Base-by-base conservation (phyloP, 2,888 invertebrate genomes). In the Xestia rhomboidea region DNA sequence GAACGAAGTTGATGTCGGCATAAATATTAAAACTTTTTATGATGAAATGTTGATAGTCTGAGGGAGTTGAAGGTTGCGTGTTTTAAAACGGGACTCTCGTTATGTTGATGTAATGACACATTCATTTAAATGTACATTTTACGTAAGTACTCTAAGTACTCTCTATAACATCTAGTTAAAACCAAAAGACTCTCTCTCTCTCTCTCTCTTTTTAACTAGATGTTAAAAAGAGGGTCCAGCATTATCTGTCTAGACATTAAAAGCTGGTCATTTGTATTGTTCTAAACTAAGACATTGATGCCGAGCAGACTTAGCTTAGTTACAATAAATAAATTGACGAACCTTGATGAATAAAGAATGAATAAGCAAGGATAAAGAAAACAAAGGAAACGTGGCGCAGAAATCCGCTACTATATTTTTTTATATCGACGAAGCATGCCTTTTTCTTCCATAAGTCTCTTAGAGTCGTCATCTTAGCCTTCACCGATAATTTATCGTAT, bases 1-100 rank as follows among this genome's bases (percentile, higher is more conserved):
- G 54, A 81, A 84, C 71, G 69, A 81, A 84, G 73, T 87, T 79
- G 68, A 77, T 81, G 76, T 69, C 68, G 64, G 68, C 73, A 73
- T 86, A 75, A 76, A 73, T 73, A 41, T 81, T 76, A 30, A 76
- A 81, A 79, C 57, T 80, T 81, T 76, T 74, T 54, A 64, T 51
- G 69, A 49, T 67, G 60, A 74, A 41, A 77, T 68, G 71, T 79
- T 69, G 49, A 68, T 79, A 73, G 63, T 68, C 67, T 27, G 66
- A 60, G 60, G 44, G 54, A 76, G 76, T 72, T 63, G 62, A 73
- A 72, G 62, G 54, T 75, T 67, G 71, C 68, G 69, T 82, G 68
- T 68, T 77, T 76, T 73, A 79, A 76, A 75, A 79, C 46, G 24
- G 21, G 27, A 41, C 57, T 34, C 60, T 71, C 51, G 24, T 73